phyloP scores from a whole-genome alignment of 2,888 invertebrate species.

The Dysmachus trigonus region DNA sequence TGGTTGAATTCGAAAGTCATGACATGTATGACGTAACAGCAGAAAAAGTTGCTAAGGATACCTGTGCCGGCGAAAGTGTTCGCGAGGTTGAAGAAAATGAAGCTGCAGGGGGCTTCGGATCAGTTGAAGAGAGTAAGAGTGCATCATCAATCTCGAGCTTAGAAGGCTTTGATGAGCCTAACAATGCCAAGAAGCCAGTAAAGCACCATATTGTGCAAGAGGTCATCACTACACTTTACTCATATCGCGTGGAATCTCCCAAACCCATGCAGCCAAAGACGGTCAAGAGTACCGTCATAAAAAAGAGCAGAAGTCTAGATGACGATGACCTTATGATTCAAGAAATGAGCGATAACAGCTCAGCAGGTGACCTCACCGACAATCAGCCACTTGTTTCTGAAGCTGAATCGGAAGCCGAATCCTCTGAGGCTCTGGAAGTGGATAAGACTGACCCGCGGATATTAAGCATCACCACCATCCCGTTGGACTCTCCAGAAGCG shows the following conservation, averaged over 20 bases:
- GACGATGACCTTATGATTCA: constrained; percentile 56
- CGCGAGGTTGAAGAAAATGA: not conserved
- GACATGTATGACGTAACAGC: constrained; percentile 35
- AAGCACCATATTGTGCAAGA: constrained; percentile 45
- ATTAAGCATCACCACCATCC: constrained; percentile 51
- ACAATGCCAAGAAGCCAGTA: not conserved
- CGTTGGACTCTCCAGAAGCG: constrained; percentile 45
- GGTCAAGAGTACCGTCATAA: not conserved
- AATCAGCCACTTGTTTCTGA: constrained; percentile 71
- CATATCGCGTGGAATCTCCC: constrained; percentile 52
- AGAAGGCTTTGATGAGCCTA: not conserved
- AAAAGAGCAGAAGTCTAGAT: constrained; percentile 50
- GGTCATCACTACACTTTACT: constrained; percentile 38
- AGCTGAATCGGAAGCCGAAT: constrained; percentile 72
- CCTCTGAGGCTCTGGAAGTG: constrained; percentile 67
- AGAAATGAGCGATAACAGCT: constrained; percentile 61
- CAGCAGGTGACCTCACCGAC: constrained; percentile 63
- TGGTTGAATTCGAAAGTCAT: constrained; percentile 5
- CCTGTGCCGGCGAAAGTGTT: constrained; percentile 38
- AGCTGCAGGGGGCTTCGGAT: not conserved
- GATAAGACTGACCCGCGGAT: constrained; percentile 53
- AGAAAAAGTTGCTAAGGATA: not conserved
- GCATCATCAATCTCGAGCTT: not conserved
- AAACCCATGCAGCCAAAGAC: constrained; percentile 44
- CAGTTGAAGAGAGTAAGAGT: not conserved